Evolutionary conservation across 2,797 vertebrate species (phyloP).

Genomic region (Molossus alvarezi): DNA sequence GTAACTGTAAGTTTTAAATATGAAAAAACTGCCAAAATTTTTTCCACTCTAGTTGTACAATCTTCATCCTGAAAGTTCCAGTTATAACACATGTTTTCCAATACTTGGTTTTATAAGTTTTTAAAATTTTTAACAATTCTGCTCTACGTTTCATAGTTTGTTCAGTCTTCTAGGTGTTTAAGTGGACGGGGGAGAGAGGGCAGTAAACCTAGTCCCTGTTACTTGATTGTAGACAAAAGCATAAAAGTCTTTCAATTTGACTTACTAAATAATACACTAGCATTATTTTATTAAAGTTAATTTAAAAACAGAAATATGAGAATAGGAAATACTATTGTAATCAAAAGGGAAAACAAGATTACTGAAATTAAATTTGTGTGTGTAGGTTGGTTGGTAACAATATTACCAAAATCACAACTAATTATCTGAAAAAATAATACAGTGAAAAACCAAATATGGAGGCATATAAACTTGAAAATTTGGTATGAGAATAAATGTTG

Average conservation of each 20-base stretch:
- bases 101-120: background rate
- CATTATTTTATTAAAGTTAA: background rate
- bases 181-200: too few relatives aligned
- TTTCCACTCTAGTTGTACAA: background rate
- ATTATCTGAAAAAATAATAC: conserved; percentile 4
- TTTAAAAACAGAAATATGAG: background rate
- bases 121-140: background rate
- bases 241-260: background rate
- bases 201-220: background rate
- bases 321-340: background rate
- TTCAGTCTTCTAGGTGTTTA: background rate
- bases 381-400: background rate
- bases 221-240: background rate
- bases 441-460: background rate
- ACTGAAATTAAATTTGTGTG: background rate
- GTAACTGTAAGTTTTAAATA: background rate
- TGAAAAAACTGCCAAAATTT: background rate
- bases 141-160: background rate
- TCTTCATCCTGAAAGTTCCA: background rate
- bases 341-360: background rate
- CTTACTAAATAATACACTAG: background rate
- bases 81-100: background rate
- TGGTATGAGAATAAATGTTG: background rate
- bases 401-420: background rate
- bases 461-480: background rate